Base-by-base conservation (phyloP, 2,888 invertebrate species). In the Mythimna ferrago region DNA sequence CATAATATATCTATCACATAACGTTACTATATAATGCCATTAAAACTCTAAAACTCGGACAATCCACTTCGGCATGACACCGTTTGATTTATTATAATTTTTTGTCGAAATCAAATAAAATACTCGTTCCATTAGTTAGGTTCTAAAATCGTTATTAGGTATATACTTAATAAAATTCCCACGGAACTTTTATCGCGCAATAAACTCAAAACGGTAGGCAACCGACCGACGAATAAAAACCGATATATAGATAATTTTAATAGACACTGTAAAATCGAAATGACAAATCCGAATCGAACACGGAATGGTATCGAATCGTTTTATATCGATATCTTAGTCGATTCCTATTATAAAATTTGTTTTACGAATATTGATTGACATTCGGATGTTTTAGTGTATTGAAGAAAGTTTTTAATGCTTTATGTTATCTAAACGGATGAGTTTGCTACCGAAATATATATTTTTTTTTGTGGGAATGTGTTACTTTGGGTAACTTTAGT, bases 151-250 rank as follows among this genome's bases (percentile, higher is more conserved):
- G 84, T 85, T 85, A 87, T 86, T 86, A 87, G 84, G 82, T 73
- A 87, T 87, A 86, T 76, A 80, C 74, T 85, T 81, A 82, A 84
- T 84, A 86, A 76, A 84, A 87, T 89, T 90, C 87, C 84, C 82
- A 89, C 90, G 86, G 83, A 83, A 80, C 85, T 82, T 86, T 86
- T 86, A 86, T 86, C 85, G 76, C 73, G 86, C 87, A 88, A 92
- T 93, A 93, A 93, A 93, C 90, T 88, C 89, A 89, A 91, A 92
- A 92, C 93, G 90, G 92, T 92, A 92, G 93, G 91, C 91, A 91
- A 88, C 88, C 88, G 86, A 85, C 87, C 83, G 87, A 88, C 88
- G 88, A 87, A 91, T 93, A 92, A 92, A 92, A 92, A 89, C 89
- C 80, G 85, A 88, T 92, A 91, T 92, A 92, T 90, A 93, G 93